phyloP scores from a whole-genome alignment of 2,113 vertebrate genomes.

The Myocastor coypus region DNA sequence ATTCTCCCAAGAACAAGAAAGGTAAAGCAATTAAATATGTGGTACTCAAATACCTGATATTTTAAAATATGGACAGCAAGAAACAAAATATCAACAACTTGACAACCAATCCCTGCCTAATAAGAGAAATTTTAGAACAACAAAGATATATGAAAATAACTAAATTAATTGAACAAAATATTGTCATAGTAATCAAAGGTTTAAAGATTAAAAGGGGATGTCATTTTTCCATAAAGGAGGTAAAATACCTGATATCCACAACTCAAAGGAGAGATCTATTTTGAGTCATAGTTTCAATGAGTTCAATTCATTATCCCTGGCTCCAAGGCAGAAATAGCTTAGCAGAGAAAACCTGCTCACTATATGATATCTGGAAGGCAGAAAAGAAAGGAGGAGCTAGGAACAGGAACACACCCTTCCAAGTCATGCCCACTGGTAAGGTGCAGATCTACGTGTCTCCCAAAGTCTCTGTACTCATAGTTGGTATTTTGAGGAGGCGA shows the following conservation, averaged over 20 bases:
- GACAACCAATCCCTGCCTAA: background rate
- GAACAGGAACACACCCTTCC: background rate
- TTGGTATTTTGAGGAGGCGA: background rate
- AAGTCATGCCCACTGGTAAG: background rate
- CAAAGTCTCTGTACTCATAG: background rate
- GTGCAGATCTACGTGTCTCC: background rate
- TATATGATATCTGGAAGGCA: background rate
- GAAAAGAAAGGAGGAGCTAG: background rate
- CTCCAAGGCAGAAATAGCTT: background rate
- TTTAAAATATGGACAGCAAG: slow-evolving; percentile 31
- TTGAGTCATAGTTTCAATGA: background rate
- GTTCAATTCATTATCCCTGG: background rate
- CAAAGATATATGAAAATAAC: background rate
- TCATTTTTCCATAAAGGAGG: background rate
- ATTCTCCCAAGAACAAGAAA: slow-evolving; percentile 8
- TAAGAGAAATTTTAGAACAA: background rate
- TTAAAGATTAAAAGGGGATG: background rate
- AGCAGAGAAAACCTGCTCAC: background rate
- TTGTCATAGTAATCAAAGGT: slow-evolving; percentile 21
- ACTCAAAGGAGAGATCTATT: background rate
- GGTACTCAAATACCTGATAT: background rate
- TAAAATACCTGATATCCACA: background rate
- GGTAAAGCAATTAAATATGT: background rate
- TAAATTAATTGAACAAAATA: slow-evolving; percentile 32
- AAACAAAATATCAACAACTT: background rate